These are phyloP conservation scores for Oncorhynchus masou DNA, from an alignment of 2,113 vertebrate species.

Conservation along the genomic window DNA sequence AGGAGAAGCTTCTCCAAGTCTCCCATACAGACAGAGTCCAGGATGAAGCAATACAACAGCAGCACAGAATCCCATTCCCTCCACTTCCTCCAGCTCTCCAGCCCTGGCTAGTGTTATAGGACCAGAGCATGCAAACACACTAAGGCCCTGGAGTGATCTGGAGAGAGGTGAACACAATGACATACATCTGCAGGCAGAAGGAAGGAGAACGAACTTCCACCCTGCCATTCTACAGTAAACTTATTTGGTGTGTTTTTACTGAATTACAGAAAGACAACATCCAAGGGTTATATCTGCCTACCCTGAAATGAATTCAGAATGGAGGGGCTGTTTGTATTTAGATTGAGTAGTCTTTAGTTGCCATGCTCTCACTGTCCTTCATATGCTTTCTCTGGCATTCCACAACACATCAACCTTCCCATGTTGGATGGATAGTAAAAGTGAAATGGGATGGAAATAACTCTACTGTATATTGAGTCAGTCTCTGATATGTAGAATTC, in stretches of 20 bases:
- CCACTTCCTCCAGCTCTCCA: background rate
- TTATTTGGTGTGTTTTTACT: background rate
- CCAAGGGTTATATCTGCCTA: background rate
- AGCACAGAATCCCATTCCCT: background rate
- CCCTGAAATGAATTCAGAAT: slow-evolving; percentile 15
- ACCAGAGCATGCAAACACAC: background rate
- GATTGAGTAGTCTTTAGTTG: background rate
- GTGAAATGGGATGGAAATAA: background rate
- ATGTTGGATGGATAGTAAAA: slow-evolving; percentile 33
- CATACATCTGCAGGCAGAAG: background rate
- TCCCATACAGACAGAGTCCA: background rate
- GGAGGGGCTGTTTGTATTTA: background rate
- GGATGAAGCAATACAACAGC: background rate
- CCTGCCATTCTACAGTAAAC: background rate
- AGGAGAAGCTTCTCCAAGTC: slow-evolving; percentile 34
- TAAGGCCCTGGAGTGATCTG: slow-evolving; percentile 9
- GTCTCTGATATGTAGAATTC: slow-evolving; percentile 18
- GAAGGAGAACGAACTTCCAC: slow-evolving; percentile 9
- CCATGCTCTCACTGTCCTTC: slow-evolving; percentile 10
- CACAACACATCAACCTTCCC: slow-evolving; percentile 13
- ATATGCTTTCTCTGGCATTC: slow-evolving; percentile 18
- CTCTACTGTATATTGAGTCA: background rate
- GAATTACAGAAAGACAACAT: background rate
- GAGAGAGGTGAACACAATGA: slow-evolving; percentile 7
- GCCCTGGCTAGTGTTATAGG: background rate